Conservation (phyloP, 2,113 vertebrate genomes). For the Hippocampus zosterae region DNA sequence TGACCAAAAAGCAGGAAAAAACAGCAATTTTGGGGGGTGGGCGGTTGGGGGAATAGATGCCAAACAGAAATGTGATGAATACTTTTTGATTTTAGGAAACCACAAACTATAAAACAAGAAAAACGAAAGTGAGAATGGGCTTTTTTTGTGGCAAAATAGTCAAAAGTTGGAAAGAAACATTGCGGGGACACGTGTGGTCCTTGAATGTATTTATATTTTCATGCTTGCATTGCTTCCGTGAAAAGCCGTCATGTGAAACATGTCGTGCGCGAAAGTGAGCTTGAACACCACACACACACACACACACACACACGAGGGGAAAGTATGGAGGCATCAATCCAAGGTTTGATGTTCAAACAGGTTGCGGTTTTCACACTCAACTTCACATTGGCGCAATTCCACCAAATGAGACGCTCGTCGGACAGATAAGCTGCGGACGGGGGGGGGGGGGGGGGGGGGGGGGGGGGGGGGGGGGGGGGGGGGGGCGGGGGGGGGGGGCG, state of each 20-base stretch:
- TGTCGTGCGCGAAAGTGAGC: background rate
- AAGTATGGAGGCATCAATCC: slow-evolving; percentile 9
- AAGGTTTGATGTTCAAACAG: slow-evolving; percentile 47
- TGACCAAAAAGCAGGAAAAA: too few species aligned
- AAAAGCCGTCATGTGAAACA: background rate
- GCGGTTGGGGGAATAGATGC: too few species aligned
- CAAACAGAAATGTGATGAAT: too few species aligned
- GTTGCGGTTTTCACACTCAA: slow-evolving; percentile 46
- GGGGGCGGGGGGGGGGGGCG: too few species aligned
- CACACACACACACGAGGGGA: background rate
- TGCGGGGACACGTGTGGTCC: background rate
- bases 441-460: too few species aligned
- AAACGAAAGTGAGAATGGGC: too few species aligned
- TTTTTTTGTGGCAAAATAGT: too few species aligned
- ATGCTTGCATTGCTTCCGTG: background rate
- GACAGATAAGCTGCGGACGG: slow-evolving; percentile 35
- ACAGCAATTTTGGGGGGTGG: too few species aligned
- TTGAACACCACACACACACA: background rate
- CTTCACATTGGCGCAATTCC: slow-evolving; percentile 44
- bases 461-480: slow-evolving; percentile 5
- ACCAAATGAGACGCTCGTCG: slow-evolving; percentile 41
- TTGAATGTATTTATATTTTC: background rate
- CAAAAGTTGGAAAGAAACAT: background rate
- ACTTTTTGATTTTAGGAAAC: too few species aligned
- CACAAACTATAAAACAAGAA: too few species aligned